A percentile compares a stretch with the other conserved stretches of the same genome.
Evolutionary conservation across 2,797 vertebrate species (phyloP).

Genomic region (Lophotriccus pileatus): DNA sequence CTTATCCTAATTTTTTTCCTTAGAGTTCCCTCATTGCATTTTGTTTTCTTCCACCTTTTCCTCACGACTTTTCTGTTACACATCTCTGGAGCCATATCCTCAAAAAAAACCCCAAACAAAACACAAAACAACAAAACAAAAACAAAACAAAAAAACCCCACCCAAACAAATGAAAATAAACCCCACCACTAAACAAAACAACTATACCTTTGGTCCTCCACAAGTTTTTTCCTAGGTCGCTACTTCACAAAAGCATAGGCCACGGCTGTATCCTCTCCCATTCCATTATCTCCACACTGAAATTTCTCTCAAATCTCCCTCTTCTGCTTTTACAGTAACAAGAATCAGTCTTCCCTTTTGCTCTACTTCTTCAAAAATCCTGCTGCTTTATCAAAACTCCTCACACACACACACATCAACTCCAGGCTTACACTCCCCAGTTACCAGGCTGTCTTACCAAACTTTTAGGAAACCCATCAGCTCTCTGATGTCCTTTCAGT

Average conservation of each 20-base stretch:
- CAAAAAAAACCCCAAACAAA: not conserved
- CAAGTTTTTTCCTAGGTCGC: not conserved
- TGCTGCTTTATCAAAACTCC: not conserved
- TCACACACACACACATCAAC: too few species aligned
- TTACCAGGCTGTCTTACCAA: not conserved
- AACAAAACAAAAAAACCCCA: too few species aligned
- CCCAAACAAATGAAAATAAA: too few species aligned
- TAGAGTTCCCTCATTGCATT: not conserved
- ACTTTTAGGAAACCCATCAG: not conserved
- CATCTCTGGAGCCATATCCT: too few species aligned
- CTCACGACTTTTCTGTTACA: not conserved
- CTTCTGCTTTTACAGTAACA: not conserved
- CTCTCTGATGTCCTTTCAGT: accelerated
- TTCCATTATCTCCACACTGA: not conserved
- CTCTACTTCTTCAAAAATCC: not conserved
- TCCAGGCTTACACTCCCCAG: not conserved
- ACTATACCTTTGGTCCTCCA: not conserved
- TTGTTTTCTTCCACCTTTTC: not conserved
- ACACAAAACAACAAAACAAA: too few species aligned
- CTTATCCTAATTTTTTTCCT: not conserved
- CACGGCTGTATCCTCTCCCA: not conserved
- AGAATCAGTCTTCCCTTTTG: not conserved
- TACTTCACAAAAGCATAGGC: not conserved
- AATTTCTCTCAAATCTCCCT: not conserved
- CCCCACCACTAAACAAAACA: too few species aligned